Evolutionary conservation across 2,888 invertebrate genomes (phyloP).

Genomic region (Epinotia brunnichana): DNA sequence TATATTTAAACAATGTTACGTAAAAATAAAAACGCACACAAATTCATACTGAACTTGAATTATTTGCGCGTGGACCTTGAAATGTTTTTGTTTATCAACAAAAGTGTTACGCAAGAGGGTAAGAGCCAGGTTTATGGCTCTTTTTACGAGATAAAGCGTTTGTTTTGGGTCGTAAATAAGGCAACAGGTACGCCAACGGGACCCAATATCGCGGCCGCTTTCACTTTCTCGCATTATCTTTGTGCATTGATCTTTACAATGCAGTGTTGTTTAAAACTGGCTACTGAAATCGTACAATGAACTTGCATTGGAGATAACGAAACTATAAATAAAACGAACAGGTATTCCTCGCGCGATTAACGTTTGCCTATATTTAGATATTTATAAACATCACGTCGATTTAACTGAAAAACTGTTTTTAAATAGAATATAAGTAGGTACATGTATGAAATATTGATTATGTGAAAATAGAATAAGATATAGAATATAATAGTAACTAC

Average conservation of each 20-base stretch:
- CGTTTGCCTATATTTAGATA: constrained; percentile 4
- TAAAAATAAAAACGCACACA: neutral
- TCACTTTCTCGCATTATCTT: constrained; percentile 79
- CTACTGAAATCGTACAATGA: constrained; percentile 42
- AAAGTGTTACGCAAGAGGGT: constrained; percentile 79
- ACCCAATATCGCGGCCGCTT: constrained; percentile 77
- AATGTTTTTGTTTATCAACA: constrained; percentile 81
- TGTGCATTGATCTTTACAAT: constrained; percentile 64
- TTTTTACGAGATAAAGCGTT: constrained; percentile 82
- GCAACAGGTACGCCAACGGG: constrained; percentile 82
- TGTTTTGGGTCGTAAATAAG: constrained; percentile 84
- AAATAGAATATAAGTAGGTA: too few relatives aligned
- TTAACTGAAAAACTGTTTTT: neutral
- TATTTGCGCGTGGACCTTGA: constrained; percentile 64
- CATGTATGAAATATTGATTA: too few relatives aligned
- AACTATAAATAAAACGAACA: constrained; percentile 23
- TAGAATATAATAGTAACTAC: too few relatives aligned
- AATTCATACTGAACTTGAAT: constrained; percentile 8
- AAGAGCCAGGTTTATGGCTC: constrained; percentile 79
- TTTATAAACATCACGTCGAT: neutral
- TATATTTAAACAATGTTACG: constrained; percentile 21
- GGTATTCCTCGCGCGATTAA: neutral
- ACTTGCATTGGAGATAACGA: constrained; percentile 21
- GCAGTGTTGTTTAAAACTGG: constrained; percentile 48
- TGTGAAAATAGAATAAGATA: too few relatives aligned